These are phyloP conservation scores for Trypoxylus dichotomus DNA, from an alignment of 1,140 invertebrate genomes.

Conservation along the genomic window DNA sequence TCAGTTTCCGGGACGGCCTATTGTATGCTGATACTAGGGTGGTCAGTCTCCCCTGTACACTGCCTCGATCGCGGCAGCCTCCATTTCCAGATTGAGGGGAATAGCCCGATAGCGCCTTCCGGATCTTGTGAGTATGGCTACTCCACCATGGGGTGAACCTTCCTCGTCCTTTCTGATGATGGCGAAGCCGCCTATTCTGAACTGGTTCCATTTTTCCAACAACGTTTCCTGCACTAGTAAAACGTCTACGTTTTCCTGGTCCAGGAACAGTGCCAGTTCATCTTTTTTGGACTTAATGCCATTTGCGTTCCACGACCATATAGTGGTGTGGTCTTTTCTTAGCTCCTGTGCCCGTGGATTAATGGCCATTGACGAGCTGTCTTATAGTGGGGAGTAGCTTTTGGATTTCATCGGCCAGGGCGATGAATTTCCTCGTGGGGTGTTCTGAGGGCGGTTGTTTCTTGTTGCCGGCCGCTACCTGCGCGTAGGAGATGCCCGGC, in stretches of 20 bases:
- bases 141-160: background rate
- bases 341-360: background rate
- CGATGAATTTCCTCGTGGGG: background rate
- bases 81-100: background rate
- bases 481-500: background rate
- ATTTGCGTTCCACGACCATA: constrained; percentile 14
- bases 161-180: background rate
- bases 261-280: constrained; percentile 7
- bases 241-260: background rate
- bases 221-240: background rate
- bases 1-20: background rate
- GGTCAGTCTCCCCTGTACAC: background rate
- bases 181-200: background rate
- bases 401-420: background rate
- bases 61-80: background rate
- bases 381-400: background rate
- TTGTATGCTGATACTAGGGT: background rate
- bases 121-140: background rate
- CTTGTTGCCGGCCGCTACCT: background rate
- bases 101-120: background rate
- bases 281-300: background rate
- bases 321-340: background rate
- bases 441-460: background rate
- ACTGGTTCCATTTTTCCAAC: background rate
- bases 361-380: background rate